Base-by-base conservation (phyloP, 2,797 vertebrate species). In the Etheostoma perlongum region DNA sequence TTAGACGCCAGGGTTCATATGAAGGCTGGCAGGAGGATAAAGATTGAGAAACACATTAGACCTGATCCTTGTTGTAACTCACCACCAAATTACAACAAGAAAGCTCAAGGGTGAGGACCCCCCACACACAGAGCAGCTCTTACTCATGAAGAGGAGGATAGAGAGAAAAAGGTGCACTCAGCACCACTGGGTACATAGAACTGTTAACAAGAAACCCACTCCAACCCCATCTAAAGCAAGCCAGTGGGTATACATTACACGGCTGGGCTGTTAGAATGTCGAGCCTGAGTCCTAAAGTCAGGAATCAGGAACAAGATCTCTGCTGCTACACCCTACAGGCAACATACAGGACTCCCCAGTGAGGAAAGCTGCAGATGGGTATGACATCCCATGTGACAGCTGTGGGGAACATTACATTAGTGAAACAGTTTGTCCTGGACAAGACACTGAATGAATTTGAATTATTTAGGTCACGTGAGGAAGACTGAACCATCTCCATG, bases 261-360 rank as follows among this genome's bases (percentile, higher is more conserved):
- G 44, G 36, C 33, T 52, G 52, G 23, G 46, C 46, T 70, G 46
- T 46, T 48, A 54, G 47, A 74, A 59, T 63, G 59, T 67, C 61
- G 25, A 49, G 60, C 36, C 11, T 2, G 19, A 61, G 30, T 40
- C 57, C 40, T 21, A 8, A 47, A 76, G 65, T 19, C 42, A 30
- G 12, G 33, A 51, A 51, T 67, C 47, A 74, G 30, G 30, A 30
- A 62, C 23, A 33, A 52, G 44, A 67, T 61, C 49, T 66, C 61
- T 63, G 58, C 64, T 68, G n/a, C 19, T 47, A 11, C 47, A 52
- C 23, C 23, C 16, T 8, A 40, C 21, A 74, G 42, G 52, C 47
- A 48, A 65, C 36, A 40, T 40, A 10, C 9, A 40, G 49, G 25
- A 19, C 51, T 2, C 14, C 13, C 2, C 25, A 19, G 27, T 47